phyloP scores from a whole-genome alignment of 35 echinoderm and acorn worm genomes.

The Apostichopus parvimensis region DNA sequence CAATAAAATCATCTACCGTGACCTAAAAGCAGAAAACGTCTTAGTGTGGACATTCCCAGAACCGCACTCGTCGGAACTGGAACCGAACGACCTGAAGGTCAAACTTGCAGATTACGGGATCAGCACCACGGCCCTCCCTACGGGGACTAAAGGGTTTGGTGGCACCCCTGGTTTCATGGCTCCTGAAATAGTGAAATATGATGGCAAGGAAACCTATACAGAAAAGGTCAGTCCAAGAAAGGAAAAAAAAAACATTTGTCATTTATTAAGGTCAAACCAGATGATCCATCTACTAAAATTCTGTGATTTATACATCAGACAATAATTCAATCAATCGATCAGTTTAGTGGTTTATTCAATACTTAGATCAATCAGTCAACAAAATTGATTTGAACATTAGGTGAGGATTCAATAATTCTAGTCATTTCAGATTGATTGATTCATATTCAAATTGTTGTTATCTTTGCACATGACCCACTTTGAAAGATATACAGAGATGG shows the following conservation, averaged over 20 bases:
- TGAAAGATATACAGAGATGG: too few species aligned
- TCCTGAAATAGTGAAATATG: conserved; percentile 95
- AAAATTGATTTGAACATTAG: too few species aligned
- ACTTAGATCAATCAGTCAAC: too few species aligned
- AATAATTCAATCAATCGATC: too few species aligned
- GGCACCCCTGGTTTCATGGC: conserved; percentile 98
- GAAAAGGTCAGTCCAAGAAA: conserved; percentile 73
- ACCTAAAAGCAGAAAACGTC: conserved; percentile 97
- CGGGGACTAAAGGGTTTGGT: conserved; percentile 93
- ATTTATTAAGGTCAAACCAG: too few species aligned
- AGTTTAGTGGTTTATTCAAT: too few species aligned
- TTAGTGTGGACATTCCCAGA: conserved; percentile 89
- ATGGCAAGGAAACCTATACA: conserved; percentile 96
- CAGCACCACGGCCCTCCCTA: conserved; percentile 84
- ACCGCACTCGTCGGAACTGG: conserved; percentile 63
- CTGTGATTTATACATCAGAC: too few species aligned
- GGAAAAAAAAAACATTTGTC: not conserved
- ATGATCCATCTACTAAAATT: too few species aligned
- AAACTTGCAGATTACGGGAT: conserved; percentile 97
- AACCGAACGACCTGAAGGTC: conserved; percentile 74
- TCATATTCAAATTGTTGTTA: too few species aligned
- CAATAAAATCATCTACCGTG: conserved; percentile 94
- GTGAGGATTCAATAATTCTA: too few species aligned
- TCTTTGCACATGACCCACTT: too few species aligned
- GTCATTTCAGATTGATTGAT: too few species aligned